Base-by-base conservation (phyloP, 2,888 invertebrate species). In the Troides oblongomaculatus region DNA sequence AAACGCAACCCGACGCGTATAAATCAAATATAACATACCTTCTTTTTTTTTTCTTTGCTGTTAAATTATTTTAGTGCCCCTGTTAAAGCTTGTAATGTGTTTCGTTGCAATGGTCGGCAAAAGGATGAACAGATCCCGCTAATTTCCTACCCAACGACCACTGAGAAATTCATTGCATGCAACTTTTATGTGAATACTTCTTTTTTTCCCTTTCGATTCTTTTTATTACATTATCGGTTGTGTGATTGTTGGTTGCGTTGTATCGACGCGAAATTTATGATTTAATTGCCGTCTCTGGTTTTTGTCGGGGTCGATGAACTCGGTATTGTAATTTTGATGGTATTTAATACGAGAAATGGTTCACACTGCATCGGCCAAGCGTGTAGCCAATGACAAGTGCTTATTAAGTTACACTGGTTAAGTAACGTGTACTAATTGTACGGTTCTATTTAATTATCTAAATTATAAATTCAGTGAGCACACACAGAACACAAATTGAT, bases 231-330 rank as follows among this genome's bases (percentile, higher is more conserved):
- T 89, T 89, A 88, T 90, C 87, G 86, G 86, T 84, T 83, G 86
- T 88, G 85, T 91, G 91, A 91, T 92, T 91, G 91, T 91, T 85
- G 89, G 91, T 89, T 91, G 85, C 85, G 84, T 82, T 80, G 85
- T 80, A 86, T 86, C 89, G 88, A 86, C 86, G 86, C 81, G 83
- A 86, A 88, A 91, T 92, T 91, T 92, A 92, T 90, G 90, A 89
- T 91, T 92, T 92, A 92, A 92, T 92, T 92, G 90, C 85, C 77
- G 81, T 84, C 84, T 86, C 79, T 79, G 74, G 75, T 80, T 79
- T 79, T 78, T 81, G 77, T 77, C 70, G 80, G 74, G 85, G 77
- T 79, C 84, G 79, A 79, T 74, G 82, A 50, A 72, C 68, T 43
- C 62, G 30, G 64, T 66, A 68, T 73, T 70, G 71, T 69, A 70